Evolutionary conservation across 2,888 invertebrate species (phyloP), one percentile per base, ranked within the genome.

Genomic region (Sphaeridia pumilis): DNA sequence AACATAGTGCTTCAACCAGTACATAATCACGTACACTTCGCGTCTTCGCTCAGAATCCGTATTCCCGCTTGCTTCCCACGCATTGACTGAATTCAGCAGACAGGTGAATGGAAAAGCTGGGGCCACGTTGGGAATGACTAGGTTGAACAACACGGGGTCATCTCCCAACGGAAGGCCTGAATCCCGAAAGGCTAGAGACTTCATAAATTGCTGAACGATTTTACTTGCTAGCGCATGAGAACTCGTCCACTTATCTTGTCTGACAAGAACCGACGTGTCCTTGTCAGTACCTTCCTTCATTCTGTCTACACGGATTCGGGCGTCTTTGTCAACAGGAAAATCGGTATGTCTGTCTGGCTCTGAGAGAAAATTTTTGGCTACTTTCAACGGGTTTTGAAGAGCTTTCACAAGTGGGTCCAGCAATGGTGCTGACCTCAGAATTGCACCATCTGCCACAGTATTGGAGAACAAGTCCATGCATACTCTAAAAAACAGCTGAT

Each of bases 91-190:
- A n/a, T n/a, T n/a, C 10, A 52, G 31, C 7, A 52, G 38, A 4
- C 46, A 43, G 21, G 42, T 41, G 26, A 42, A 43, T 2, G 52
- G 52, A 28, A 52, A 52, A 31, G 26, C 41, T 4, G 38, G n/a
- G 25, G 42, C 31, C 24, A 52, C 31, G 20, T 38, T 38, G 1
- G 52, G 52, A 34, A 52, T 42, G 3, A 52, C 25, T 21, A 52
- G 42, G 4, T 52, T 41, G 5, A 38, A 46, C 46, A 52, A 47
- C 17, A 52, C 20, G 4, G 52, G 52, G 25, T 52, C 52, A 21
- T 27, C 26, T 28, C 42, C 20, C 5, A 41, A 22, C 25, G 42
- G 26, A 1, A 26, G 22, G 17, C 20, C 38, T 14, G 12, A 5
- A 12, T 5, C 17, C n/a, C 28, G 31, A 4, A 31, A 20, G 4